Base-by-base conservation (phyloP, 1,140 invertebrate species). In the Drosophila nebulosa region DNA sequence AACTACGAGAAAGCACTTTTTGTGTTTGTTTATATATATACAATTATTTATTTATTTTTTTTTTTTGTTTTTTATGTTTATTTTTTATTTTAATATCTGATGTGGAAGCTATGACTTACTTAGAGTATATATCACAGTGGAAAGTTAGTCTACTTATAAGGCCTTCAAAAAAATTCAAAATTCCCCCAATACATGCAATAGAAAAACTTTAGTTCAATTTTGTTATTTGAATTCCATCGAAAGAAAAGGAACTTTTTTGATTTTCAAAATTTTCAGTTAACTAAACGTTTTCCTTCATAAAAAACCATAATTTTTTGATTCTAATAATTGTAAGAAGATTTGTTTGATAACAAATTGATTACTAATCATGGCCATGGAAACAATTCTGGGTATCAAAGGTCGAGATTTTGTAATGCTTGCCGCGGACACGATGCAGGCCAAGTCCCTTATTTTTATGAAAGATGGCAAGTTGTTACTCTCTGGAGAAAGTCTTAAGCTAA, bases 331-430 rank as follows among this genome's bases (percentile, higher is more conserved):
- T 18, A n/a, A n/a, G n/a, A n/a, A n/a, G n/a, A n/a, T 36, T 36
- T 4, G n/a, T 4, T 3, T 16, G 9, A 18, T 24, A 16, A 5
- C 2, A 30, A 50, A 50, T 21, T 22, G 2, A 32, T 16, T 5
- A 16, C 3, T 46, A 4, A 24, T n/a, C 16, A 46, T 27, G 36
- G 36, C 32, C 5, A 81, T 77, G 74, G 74, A 81, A 35, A 62
- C 59, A 0, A n/a, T 83, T 14, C 46, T 78, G 14, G 79, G 74
- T 0, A 55, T 81, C 1, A 69, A 32, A n/a, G 79, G 78, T n/a
- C 1, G 5, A 0, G 70, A 62, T 14, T 78, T 67, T 39, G 74
- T 74, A 3, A 42, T 83, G 16, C 39, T 83, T 3, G 66, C 74
- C n/a, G 22, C 66, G 4, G 67, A 63, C 22, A 55, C 61, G 9